These are phyloP conservation scores for Nomada lathburiana DNA, from an alignment of 2,888 invertebrate genomes.

Conservation along the genomic window DNA sequence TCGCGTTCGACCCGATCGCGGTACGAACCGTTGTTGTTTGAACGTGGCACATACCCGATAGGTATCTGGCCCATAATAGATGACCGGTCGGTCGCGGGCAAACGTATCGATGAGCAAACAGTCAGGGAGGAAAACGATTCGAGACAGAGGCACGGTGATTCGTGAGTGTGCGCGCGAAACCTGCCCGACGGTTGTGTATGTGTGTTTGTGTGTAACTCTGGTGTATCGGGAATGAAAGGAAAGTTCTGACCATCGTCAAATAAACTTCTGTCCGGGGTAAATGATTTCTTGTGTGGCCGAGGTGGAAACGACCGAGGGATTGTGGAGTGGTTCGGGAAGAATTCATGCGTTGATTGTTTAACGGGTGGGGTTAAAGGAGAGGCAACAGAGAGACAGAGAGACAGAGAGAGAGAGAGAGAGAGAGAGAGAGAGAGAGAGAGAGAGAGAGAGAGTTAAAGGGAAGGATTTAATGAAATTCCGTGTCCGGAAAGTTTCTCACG, in stretches of 20 bases:
- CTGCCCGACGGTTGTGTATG: no score
- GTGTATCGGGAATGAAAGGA: neutral
- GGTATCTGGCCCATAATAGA: slow-evolving; percentile 41
- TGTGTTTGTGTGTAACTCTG: neutral
- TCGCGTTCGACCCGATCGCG: neutral
- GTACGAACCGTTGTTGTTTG: slow-evolving; percentile 32
- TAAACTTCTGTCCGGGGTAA: neutral
- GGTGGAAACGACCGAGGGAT: neutral
- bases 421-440: neutral
- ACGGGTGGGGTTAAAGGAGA: neutral
- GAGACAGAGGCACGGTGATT: slow-evolving; percentile 19
- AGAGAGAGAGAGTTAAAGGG: neutral
- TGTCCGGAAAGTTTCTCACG: neutral
- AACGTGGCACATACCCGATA: slow-evolving; percentile 12
- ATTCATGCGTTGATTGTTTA: neutral
- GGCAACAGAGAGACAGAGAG: neutral
- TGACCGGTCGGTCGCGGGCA: slow-evolving; percentile 31
- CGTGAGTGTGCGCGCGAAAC: neutral
- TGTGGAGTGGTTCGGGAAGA: neutral
- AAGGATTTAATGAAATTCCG: neutral
- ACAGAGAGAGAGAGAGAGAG: neutral
- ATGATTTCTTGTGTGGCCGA: neutral
- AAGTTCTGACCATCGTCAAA: neutral
- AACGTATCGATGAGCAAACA: slow-evolving; percentile 45
- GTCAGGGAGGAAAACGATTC: slow-evolving; percentile 14